Conservation (phyloP, 2,888 invertebrate species). For the Epinotia ramella region DNA sequence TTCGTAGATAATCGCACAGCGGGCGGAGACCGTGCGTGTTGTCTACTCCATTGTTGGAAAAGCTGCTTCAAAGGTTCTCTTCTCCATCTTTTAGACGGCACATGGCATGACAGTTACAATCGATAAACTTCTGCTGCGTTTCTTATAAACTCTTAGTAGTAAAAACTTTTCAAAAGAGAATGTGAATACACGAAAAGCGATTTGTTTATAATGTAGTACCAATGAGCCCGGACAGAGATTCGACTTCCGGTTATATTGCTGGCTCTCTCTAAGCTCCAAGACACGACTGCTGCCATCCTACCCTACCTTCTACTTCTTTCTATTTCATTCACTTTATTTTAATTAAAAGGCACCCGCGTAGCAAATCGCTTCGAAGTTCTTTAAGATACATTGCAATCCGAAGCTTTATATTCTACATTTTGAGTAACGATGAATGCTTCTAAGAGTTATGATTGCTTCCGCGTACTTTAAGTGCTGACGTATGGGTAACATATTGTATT, state of each 20-base stretch:
- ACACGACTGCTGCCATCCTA: conserved; percentile 81
- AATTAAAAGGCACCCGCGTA: conserved; percentile 83
- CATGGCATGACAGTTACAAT: conserved; percentile 85
- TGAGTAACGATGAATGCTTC: conserved; percentile 74
- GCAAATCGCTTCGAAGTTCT: conserved; percentile 78
- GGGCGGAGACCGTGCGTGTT: conserved; percentile 83
- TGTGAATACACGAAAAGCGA: conserved; percentile 83
- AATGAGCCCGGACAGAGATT: conserved; percentile 72
- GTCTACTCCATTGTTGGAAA: conserved; percentile 85
- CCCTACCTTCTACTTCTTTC: conserved; percentile 79
- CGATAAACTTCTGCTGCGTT: conserved; percentile 84
- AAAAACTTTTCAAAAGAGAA: conserved; percentile 76
- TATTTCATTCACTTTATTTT: conserved; percentile 78
- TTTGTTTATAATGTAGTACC: conserved; percentile 70
- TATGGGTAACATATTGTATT: conserved; percentile 62
- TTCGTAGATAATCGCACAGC: conserved; percentile 83
- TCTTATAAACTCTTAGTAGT: conserved; percentile 83
- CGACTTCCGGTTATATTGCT: conserved; percentile 73
- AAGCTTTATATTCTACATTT: conserved; percentile 73
- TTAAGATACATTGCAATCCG: conserved; percentile 74
- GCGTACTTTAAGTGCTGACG: conserved; percentile 76
- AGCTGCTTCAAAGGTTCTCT: conserved; percentile 84
- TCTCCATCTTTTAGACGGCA: conserved; percentile 85
- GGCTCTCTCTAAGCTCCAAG: conserved; percentile 80
- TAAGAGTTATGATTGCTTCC: conserved; percentile 74